phyloP scores from a whole-genome alignment of 2,113 vertebrate species.

The Syngnathus typhle region DNA sequence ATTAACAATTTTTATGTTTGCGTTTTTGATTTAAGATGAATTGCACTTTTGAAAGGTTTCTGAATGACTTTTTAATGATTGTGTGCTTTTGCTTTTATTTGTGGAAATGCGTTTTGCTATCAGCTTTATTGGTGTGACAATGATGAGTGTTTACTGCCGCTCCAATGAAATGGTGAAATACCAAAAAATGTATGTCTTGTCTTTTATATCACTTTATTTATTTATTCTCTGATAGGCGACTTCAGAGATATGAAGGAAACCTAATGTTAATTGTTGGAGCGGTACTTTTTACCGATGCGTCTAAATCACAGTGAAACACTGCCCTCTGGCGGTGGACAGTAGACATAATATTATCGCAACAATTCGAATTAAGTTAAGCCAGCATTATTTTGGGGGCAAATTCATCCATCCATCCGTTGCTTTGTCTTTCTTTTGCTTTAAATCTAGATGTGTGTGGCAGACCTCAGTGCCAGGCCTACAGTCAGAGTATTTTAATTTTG shows the following conservation, averaged over 20 bases:
- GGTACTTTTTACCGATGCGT: not conserved
- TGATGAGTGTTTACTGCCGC: conserved; percentile 26
- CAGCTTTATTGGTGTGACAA: conserved; percentile 26
- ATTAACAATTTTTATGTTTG: conserved; percentile 20
- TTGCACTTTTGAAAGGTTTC: conserved; percentile 37
- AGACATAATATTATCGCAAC: not conserved
- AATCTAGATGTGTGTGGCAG: no score
- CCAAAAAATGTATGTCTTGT: conserved; percentile 16
- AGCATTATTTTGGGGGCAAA: no score
- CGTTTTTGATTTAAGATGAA: conserved; percentile 30
- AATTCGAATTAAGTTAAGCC: no score
- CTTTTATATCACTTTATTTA: not conserved
- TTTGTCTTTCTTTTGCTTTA: no score
- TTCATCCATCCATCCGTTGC: no score
- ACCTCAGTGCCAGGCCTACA: no score
- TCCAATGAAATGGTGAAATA: conserved; percentile 43
- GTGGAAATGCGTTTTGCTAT: conserved; percentile 15
- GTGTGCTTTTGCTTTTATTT: conserved; percentile 3
- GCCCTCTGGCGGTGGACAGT: not conserved
- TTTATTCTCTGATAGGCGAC: no score
- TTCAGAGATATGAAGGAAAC: no score
- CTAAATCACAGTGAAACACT: not conserved
- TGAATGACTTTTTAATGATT: conserved; percentile 21
- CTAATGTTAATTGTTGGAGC: no score
- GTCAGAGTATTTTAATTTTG: no score